Conservation (phyloP, 2,797 vertebrate species). For the Periophthalmus magnuspinnatus region DNA sequence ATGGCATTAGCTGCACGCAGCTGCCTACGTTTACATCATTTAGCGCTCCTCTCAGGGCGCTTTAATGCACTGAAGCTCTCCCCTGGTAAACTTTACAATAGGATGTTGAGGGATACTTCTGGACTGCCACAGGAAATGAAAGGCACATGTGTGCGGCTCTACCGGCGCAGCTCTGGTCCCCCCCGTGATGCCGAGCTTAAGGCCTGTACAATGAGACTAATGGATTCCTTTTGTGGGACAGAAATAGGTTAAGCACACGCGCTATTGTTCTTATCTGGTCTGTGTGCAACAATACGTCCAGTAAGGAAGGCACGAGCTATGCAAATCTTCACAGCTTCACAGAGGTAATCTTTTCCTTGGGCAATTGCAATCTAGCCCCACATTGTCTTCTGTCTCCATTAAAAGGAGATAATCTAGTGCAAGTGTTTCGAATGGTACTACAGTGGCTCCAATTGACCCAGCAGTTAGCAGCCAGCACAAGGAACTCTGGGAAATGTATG, state of each 20-base stretch:
- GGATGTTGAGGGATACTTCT: conserved; percentile 79
- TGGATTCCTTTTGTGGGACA: conserved; percentile 72
- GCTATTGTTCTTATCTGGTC: conserved; percentile 66
- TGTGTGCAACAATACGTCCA: conserved; percentile 33
- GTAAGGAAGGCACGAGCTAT: conserved; percentile 44
- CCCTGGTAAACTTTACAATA: conserved; percentile 86
- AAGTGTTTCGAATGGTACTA: conserved; percentile 86
- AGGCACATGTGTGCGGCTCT: conserved; percentile 74
- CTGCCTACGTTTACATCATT: conserved; percentile 88
- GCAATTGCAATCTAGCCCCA: conserved; percentile 48
- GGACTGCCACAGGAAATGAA: conserved; percentile 74
- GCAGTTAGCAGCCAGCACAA: conserved; percentile 84
- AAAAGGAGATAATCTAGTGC: conserved; percentile 75
- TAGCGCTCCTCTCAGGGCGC: conserved; percentile 82
- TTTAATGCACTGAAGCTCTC: conserved; percentile 85
- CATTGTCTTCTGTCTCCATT: conserved; percentile 75
- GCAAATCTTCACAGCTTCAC: conserved; percentile 39
- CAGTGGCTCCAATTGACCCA: conserved; percentile 94
- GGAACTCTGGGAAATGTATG: conserved; percentile 89
- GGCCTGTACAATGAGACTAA: conserved; percentile 72
- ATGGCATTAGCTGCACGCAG: conserved; percentile 86
- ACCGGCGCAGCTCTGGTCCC: conserved; percentile 47
- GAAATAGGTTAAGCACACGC: conserved; percentile 65
- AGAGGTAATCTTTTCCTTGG: conserved; percentile 60
- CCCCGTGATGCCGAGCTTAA: conserved; percentile 62